These are phyloP conservation scores for Coregonus clupeaformis DNA, from an alignment of 2,113 vertebrate genomes.

Conservation along the genomic window DNA sequence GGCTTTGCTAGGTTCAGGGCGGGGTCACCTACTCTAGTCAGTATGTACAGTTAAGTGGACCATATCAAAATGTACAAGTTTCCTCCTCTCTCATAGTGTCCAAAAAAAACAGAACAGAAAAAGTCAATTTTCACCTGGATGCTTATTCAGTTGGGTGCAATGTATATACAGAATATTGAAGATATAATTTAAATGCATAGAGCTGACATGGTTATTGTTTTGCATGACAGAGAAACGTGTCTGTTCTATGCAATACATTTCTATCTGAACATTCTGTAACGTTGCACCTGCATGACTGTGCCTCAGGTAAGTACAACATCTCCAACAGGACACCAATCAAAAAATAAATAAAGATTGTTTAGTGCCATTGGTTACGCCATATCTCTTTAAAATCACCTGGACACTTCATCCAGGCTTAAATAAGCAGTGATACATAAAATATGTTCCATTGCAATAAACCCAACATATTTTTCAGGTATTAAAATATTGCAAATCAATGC, in stretches of 20 bases:
- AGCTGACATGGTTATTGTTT: too few relatives aligned
- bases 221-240: too few relatives aligned
- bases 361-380: constrained; percentile 25
- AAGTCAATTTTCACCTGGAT: neutral
- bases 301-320: constrained; percentile 18
- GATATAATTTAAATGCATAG: too few relatives aligned
- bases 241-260: too few relatives aligned
- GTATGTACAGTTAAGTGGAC: constrained; percentile 69
- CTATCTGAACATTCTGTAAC: too few relatives aligned
- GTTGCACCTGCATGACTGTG: too few relatives aligned
- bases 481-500: constrained; percentile 45
- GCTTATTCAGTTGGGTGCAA: too few relatives aligned
- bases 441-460: constrained; percentile 52
- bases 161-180: too few relatives aligned
- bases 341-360: constrained; percentile 6
- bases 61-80: constrained; percentile 74
- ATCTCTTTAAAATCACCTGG: constrained; percentile 68
- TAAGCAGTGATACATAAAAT: constrained; percentile 55
- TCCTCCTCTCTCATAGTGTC: constrained; percentile 44
- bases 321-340: constrained; percentile 36
- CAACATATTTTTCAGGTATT: constrained; percentile 45
- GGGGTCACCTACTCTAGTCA: constrained; percentile 41
- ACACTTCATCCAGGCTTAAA: constrained; percentile 47
- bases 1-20: constrained; percentile 1
- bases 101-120: constrained; percentile 39